phyloP scores from a whole-genome alignment of 2,888 invertebrate genomes.

The Andricus quercusramuli region DNA sequence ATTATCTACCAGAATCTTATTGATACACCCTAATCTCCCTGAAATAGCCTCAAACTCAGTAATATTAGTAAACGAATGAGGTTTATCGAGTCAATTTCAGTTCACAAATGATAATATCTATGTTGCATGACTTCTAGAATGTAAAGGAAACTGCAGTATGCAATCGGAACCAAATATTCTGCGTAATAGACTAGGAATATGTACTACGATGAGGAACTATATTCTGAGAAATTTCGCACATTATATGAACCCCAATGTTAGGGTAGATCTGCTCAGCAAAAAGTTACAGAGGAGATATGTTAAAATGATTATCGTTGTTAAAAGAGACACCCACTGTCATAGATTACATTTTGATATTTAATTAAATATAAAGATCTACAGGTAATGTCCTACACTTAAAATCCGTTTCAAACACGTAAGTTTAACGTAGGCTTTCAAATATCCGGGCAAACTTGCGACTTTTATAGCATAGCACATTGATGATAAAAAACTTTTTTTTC shows the following conservation, averaged over 20 bases:
- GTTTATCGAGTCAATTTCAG: background rate
- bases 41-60: background rate
- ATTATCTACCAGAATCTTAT: background rate
- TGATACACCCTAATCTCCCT: background rate
- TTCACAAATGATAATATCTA: background rate
- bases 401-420: too few relatives aligned
- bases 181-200: background rate
- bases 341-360: too few relatives aligned
- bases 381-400: too few relatives aligned
- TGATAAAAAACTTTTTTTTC: too few relatives aligned
- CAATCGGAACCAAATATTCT: background rate
- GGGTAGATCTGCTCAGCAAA: too few relatives aligned
- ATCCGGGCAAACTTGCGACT: too few relatives aligned
- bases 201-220: background rate
- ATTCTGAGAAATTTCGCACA: background rate
- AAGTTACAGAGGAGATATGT: too few relatives aligned
- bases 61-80: background rate
- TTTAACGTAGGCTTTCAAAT: too few relatives aligned
- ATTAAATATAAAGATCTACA: too few relatives aligned
- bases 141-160: background rate
- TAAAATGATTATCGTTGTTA: too few relatives aligned
- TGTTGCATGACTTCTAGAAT: background rate
- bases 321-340: too few relatives aligned
- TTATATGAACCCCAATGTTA: background rate
- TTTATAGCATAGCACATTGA: too few relatives aligned